These are phyloP conservation scores for Cephalopterus ornatus DNA, from an alignment of 2,113 vertebrate species.

Conservation along the genomic window DNA sequence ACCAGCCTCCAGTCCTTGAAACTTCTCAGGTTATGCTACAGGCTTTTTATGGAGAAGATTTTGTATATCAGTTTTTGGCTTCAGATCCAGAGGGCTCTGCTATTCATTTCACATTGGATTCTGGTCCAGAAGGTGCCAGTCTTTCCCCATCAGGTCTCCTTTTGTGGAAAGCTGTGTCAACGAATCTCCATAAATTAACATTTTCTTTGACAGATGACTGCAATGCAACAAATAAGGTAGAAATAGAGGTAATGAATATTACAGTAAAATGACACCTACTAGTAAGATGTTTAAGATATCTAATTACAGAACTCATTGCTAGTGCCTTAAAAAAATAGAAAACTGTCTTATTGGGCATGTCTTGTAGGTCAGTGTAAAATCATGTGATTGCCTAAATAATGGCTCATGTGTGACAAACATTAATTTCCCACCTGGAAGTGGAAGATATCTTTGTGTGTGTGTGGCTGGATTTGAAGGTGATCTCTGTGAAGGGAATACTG, in stretches of 20 bases:
- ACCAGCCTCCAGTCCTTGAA: slow-evolving; percentile 80
- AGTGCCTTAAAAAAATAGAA: neutral
- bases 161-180: slow-evolving; percentile 77
- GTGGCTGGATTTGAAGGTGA: slow-evolving; percentile 76
- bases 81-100: slow-evolving; percentile 84
- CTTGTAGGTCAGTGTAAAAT: slow-evolving; percentile 79
- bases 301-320: neutral
- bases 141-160: slow-evolving; percentile 85
- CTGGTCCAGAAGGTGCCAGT: slow-evolving; percentile 77
- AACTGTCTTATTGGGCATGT: slow-evolving; percentile 24
- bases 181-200: slow-evolving; percentile 66
- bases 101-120: slow-evolving; percentile 77
- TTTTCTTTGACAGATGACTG: slow-evolving; percentile 83
- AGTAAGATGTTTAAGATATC: neutral
- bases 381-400: slow-evolving; percentile 84
- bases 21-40: slow-evolving; percentile 61
- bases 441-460: slow-evolving; percentile 81
- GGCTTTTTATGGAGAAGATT: slow-evolving; percentile 82
- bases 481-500: slow-evolving; percentile 77
- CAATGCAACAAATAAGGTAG: slow-evolving; percentile 69
- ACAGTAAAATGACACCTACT: neutral
- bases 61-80: slow-evolving; percentile 84
- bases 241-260: slow-evolving; percentile 75
- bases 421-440: slow-evolving; percentile 75
- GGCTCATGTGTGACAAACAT: slow-evolving; percentile 79